Evolutionary conservation across 2,888 invertebrate species (phyloP).

Genomic region (Agrotis clavis): DNA sequence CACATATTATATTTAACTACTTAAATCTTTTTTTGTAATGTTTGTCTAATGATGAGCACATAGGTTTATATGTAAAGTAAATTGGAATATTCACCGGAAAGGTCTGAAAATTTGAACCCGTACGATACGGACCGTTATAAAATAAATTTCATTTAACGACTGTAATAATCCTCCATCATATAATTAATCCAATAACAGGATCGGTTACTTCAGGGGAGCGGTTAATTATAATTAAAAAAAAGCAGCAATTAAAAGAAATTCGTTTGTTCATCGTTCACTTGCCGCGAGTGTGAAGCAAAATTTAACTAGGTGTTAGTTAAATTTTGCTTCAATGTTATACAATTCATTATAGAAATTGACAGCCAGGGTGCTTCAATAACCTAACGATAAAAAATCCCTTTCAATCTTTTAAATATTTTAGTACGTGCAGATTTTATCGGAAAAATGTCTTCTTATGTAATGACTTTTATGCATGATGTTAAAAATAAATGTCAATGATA

Average conservation of each 20-base stretch:
- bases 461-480: neutral
- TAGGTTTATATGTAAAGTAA: too few species aligned
- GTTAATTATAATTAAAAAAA: neutral
- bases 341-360: slow-evolving; percentile 35
- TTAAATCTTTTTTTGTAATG: too few species aligned
- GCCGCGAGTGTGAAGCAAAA: neutral
- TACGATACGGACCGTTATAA: too few species aligned
- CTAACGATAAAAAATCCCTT: neutral
- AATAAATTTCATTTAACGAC: too few species aligned
- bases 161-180: neutral
- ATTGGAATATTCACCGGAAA: too few species aligned
- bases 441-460: neutral
- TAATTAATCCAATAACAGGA: neutral
- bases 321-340: too few species aligned
- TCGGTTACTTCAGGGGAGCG: neutral
- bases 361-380: neutral
- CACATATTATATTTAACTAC: too few species aligned
- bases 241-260: slow-evolving; percentile 26
- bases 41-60: too few species aligned
- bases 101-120: too few species aligned
- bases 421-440: neutral
- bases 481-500: neutral
- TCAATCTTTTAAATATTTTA: neutral
- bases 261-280: slow-evolving; percentile 9
- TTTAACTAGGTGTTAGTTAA: too few species aligned